A percentile compares a stretch with the other conserved stretches of the same genome.
Evolutionary conservation across 2,113 vertebrate species (phyloP).

Genomic region (Chamaetylas fuelleborni): DNA sequence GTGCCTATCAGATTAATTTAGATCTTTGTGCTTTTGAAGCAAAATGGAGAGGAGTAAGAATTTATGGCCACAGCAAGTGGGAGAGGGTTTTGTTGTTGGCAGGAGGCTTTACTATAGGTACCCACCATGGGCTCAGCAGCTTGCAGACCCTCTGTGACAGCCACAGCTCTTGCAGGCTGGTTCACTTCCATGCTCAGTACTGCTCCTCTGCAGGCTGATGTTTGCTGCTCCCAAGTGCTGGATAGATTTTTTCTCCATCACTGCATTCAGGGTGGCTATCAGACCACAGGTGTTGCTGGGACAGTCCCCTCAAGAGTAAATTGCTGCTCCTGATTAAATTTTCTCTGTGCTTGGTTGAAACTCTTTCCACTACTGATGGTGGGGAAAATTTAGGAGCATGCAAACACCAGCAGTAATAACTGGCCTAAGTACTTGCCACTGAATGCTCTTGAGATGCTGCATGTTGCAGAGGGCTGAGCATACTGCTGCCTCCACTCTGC

Average conservation of each 20-base stretch:
- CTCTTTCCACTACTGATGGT: neutral
- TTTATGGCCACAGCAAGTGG: too few species aligned
- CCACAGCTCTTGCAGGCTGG: neutral
- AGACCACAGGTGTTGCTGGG: neutral
- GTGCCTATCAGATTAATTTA: too few species aligned
- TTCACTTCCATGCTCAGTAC: neutral
- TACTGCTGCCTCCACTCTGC: neutral
- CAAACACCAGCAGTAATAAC: neutral
- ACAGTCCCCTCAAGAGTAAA: neutral
- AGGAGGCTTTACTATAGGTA: neutral
- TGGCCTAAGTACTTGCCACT: neutral
- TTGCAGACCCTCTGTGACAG: neutral
- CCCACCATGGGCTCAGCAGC: fast-evolving
- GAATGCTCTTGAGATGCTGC: fast-evolving
- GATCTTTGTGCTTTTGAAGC: too few species aligned
- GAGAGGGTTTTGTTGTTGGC: neutral
- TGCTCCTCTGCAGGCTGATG: fast-evolving
- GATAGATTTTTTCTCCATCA: neutral
- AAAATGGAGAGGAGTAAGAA: too few species aligned
- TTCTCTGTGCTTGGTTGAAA: neutral
- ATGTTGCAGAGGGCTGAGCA: neutral
- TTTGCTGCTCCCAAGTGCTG: neutral
- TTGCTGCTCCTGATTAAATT: neutral
- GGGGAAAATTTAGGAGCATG: neutral
- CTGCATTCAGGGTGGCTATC: fast-evolving